Conservation (phyloP, 2,113 vertebrate species). For the Sphyrna mokarran region DNA sequence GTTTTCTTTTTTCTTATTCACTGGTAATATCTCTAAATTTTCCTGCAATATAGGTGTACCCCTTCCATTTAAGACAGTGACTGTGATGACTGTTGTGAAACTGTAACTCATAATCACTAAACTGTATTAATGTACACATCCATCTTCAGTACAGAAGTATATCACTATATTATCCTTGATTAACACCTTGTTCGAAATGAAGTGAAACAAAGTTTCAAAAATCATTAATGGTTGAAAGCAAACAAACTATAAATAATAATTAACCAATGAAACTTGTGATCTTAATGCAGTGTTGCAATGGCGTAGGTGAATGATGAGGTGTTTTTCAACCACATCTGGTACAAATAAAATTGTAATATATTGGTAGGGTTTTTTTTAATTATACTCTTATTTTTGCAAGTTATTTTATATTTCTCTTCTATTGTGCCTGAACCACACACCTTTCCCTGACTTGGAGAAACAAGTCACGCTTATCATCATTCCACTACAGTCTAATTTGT, state of each 20-base stretch:
- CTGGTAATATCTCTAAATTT: too few species aligned
- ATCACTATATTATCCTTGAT: too few species aligned
- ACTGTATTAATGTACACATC: not conserved
- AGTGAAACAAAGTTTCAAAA: not conserved
- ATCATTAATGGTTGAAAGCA: not conserved
- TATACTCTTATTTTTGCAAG: not conserved
- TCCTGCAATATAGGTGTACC: too few species aligned
- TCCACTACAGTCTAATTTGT: too few species aligned
- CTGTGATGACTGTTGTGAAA: too few species aligned
- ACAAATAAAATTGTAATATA: not conserved
- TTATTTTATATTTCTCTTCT: not conserved
- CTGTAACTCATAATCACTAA: not conserved
- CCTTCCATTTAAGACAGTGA: too few species aligned
- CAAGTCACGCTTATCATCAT: too few species aligned
- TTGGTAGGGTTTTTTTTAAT: not conserved
- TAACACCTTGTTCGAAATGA: not conserved
- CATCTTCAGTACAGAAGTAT: not conserved
- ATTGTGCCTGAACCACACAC: not conserved
- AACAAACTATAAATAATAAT: not conserved
- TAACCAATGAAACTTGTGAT: not conserved
- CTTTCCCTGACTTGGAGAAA: too few species aligned
- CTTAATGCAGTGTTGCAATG: not conserved
- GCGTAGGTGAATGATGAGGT: not conserved
- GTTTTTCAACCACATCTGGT: not conserved
- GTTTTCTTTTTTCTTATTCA: too few species aligned